phyloP scores from a whole-genome alignment of 1,140 invertebrate genomes.

The Bombus impatiens region DNA sequence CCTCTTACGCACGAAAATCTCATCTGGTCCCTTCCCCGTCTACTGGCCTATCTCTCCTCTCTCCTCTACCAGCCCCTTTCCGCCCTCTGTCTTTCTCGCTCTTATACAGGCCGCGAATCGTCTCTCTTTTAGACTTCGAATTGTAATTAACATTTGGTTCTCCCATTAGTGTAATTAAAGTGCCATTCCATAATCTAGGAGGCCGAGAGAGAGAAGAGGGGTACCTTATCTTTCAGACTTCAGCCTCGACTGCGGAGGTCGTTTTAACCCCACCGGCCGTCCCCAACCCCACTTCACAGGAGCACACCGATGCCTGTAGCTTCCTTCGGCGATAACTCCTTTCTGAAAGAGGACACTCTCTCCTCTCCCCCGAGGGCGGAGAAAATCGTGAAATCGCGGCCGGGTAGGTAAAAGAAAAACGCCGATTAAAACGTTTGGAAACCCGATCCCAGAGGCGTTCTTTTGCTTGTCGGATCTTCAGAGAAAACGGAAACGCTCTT shows the following conservation, averaged over 20 bases:
- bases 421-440: conserved; percentile 72
- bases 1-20: conserved; percentile 77
- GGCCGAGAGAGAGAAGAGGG: conserved; percentile 73
- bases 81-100: conserved; percentile 76
- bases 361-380: neutral
- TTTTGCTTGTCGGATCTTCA: neutral
- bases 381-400: conserved; percentile 30
- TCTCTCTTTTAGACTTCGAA: conserved; percentile 86
- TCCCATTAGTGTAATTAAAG: conserved; percentile 89
- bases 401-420: conserved; percentile 57
- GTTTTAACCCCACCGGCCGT: conserved; percentile 74
- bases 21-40: conserved; percentile 74
- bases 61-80: conserved; percentile 51
- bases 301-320: conserved; percentile 73
- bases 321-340: conserved; percentile 79
- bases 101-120: conserved; percentile 73
- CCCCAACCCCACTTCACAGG: conserved; percentile 64
- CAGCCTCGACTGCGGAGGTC: conserved; percentile 75
- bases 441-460: conserved; percentile 57
- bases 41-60: conserved; percentile 47
- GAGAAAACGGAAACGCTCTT: conserved; percentile 15
- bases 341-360: conserved; percentile 63
- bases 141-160: conserved; percentile 89
- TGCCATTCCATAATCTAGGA: conserved; percentile 85
- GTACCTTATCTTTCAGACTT: conserved; percentile 83